phyloP scores from a whole-genome alignment of 2,113 vertebrate species.

The Cyprinodon brontotheroides region DNA sequence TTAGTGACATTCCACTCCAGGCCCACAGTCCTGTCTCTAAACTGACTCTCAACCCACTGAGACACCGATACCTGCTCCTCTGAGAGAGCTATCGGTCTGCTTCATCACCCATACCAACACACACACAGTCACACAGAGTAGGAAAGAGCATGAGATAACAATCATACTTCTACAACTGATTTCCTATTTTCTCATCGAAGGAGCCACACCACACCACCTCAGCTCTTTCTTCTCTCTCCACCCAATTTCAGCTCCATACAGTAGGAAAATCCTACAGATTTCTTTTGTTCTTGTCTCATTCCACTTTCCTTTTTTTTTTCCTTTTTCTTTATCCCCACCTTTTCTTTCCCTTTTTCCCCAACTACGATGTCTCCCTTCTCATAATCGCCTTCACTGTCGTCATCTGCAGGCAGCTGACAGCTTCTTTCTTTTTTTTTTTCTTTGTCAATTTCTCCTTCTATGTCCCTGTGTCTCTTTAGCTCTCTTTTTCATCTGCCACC shows the following conservation, averaged over 20 bases:
- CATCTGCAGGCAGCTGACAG: constrained; percentile 94
- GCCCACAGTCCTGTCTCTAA: constrained; percentile 64
- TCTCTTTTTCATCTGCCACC: constrained; percentile 82
- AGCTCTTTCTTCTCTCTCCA: constrained; percentile 64
- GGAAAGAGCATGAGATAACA: constrained; percentile 76
- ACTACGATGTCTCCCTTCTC: constrained; percentile 65
- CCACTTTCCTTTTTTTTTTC: constrained; percentile 51
- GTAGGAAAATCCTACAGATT: constrained; percentile 78
- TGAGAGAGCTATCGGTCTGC: constrained; percentile 75
- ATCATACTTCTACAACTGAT: constrained; percentile 82
- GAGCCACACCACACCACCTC: constrained; percentile 38
- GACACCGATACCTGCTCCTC: constrained; percentile 70
- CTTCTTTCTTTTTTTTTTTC: constrained; percentile 96
- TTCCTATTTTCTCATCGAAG: constrained; percentile 74
- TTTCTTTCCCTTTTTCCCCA: neutral
- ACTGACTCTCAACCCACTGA: constrained; percentile 68
- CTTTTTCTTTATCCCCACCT: constrained; percentile 33
- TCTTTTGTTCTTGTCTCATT: constrained; percentile 72
- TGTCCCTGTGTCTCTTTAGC: constrained; percentile 80
- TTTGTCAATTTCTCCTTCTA: constrained; percentile 88
- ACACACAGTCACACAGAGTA: constrained; percentile 41
- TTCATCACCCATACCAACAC: constrained; percentile 68
- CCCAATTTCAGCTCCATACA: constrained; percentile 77
- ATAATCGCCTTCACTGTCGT: constrained; percentile 83
- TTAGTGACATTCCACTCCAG: constrained; percentile 69